These are phyloP conservation scores for Heterotilapia buettikoferi DNA, from an alignment of 2,113 vertebrate species.

Conservation along the genomic window DNA sequence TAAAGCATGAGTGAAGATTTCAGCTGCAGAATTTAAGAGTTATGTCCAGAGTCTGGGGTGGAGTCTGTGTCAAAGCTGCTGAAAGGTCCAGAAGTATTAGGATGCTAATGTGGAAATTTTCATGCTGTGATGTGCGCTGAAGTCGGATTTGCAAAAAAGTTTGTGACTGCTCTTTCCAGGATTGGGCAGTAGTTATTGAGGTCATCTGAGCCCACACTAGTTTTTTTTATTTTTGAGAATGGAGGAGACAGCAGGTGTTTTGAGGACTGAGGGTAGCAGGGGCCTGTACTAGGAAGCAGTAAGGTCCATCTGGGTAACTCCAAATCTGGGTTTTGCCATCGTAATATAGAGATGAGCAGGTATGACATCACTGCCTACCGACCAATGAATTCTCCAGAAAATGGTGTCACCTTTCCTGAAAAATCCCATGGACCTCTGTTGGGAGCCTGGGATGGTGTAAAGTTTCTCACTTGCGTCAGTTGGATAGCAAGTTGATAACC, in stretches of 20 bases:
- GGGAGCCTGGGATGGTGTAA: background rate
- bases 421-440: background rate
- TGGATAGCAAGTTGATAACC: background rate
- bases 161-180: background rate
- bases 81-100: background rate
- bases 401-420: background rate
- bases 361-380: background rate
- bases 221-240: background rate
- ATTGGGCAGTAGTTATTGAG: background rate
- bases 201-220: background rate
- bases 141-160: fast-evolving
- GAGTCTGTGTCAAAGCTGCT: background rate
- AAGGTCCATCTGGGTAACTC: background rate
- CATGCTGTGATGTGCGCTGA: background rate
- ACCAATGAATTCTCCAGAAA: background rate
- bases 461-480: background rate
- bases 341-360: background rate
- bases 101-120: background rate
- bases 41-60: background rate
- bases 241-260: background rate
- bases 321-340: background rate
- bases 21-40: background rate
- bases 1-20: background rate
- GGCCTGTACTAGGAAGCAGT: background rate
- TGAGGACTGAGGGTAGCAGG: background rate